Evolutionary conservation across 2,113 vertebrate species (phyloP).

Genomic region (Varanus komodoensis): DNA sequence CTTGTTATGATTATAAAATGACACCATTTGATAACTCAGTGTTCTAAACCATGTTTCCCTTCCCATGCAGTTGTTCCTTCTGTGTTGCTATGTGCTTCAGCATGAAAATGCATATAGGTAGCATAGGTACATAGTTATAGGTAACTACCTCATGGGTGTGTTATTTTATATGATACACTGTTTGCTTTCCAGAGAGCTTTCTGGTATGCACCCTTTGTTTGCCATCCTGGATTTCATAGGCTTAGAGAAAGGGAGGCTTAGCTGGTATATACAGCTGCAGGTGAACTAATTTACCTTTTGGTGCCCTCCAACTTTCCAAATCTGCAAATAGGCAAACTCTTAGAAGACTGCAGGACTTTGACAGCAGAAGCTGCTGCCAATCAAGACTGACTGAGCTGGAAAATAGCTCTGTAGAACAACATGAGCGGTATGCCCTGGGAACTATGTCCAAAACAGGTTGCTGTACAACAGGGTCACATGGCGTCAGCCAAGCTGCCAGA

Average conservation of each 20-base stretch:
- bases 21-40: not conserved
- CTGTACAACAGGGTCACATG: not conserved
- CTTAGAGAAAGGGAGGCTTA: not conserved
- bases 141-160: not conserved
- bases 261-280: not conserved
- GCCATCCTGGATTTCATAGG: not conserved
- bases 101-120: not conserved
- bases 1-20: too few species aligned
- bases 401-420: not conserved
- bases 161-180: not conserved
- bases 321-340: not conserved
- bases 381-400: not conserved
- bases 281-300: fast-evolving
- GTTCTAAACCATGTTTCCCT: not conserved
- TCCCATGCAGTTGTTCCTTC: not conserved
- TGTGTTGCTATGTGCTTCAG: not conserved
- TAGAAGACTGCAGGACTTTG: not conserved
- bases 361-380: not conserved
- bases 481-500: not conserved
- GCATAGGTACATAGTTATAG: not conserved
- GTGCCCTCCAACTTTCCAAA: not conserved
- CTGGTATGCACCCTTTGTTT: not conserved
- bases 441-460: not conserved
- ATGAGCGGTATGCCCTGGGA: not conserved
- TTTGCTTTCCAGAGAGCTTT: not conserved